A percentile compares a stretch with the other conserved stretches of the same genome.
Evolutionary conservation across 2,113 vertebrate species (phyloP).

Genomic region (Gadus macrocephalus): DNA sequence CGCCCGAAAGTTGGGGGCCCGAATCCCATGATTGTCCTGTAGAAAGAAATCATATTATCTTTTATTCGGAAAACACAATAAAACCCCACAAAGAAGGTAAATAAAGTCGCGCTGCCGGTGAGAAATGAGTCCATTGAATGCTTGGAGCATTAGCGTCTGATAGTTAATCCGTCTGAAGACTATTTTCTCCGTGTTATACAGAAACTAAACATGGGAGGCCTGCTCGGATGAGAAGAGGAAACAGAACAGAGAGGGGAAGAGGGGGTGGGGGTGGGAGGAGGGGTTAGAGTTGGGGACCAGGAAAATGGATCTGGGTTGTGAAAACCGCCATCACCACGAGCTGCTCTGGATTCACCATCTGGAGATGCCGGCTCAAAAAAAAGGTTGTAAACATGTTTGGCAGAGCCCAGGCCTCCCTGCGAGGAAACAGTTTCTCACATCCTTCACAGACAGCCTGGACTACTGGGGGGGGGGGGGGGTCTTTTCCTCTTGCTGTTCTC

Average conservation of each 20-base stretch:
- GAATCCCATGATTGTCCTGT: constrained; percentile 27
- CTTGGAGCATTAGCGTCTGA: constrained; percentile 51
- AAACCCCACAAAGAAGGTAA: too few species aligned
- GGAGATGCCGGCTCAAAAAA: constrained; percentile 72
- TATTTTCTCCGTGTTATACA: constrained; percentile 56
- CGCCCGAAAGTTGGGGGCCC: constrained; percentile 21
- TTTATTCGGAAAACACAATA: not conserved
- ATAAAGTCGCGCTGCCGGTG: not conserved
- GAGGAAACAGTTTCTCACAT: constrained; percentile 72
- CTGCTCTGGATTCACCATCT: constrained; percentile 75
- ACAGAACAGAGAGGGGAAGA: constrained; percentile 62
- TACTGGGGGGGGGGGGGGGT: constrained; percentile 43
- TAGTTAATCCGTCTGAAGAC: constrained; percentile 58
- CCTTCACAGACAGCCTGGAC: constrained; percentile 51
- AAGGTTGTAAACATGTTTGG: constrained; percentile 64
- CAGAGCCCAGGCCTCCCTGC: constrained; percentile 44
- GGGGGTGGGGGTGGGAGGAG: constrained; percentile 17
- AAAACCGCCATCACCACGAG: constrained; percentile 78
- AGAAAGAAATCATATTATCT: constrained; percentile 29
- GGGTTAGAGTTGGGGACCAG: constrained; percentile 53
- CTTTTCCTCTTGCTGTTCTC: constrained; percentile 11
- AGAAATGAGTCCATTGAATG: constrained; percentile 21
- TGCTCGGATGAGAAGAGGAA: constrained; percentile 74
- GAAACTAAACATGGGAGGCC: constrained; percentile 62
- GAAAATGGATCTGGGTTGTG: constrained; percentile 75